Evolutionary conservation across 2,888 invertebrate genomes (phyloP), one percentile per base, ranked within the genome.

Genomic region (Phytoseiulus persimilis): DNA sequence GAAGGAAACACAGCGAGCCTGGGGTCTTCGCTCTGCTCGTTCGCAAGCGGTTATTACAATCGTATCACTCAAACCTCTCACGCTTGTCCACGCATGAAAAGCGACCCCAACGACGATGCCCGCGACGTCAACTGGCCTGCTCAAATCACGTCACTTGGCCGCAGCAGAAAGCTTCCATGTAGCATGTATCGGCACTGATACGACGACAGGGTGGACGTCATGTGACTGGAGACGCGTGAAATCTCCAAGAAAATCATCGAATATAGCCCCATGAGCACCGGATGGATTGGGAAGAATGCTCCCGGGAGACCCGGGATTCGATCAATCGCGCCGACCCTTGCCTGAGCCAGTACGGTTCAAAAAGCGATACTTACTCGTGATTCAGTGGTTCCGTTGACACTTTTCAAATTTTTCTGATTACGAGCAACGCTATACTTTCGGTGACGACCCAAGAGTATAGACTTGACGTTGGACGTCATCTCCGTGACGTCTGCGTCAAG

Each of bases 401-500:
- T 6, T 65, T 14, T 65, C 65, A 65, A 28, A 65, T 65, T 65
- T 65, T 65, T 65, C 65, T 65, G 65, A 45, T 90, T 90, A 9
- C 87, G 87, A 45, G 87, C 87, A 45, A 87, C 87, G 33, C 45
- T 87, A 45, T 87, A 87, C 31, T 87, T 87, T 28, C 87, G 33
- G 31, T 87, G 87, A n/a, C 87, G 87, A n/a, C 87, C 87, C n/a
- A 87, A 45, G 39, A 87, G 45, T 6, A 87, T 87, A 31, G 87
- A 87, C 87, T 87, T 87, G 45, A 87, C 87, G 32, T 87, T 87
- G n/a, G 87, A 87, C 87, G 87, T 87, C 87, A 87, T 87, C 87
- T n/a, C 45, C 32, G 87, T 45, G 65, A 65, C 65, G 65, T 65
- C 65, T 65, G 14, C 65, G 65, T 65, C 65, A 65, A 65, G 65